Percentiles rank a stretch among this genome's conserved stretches.
These are phyloP conservation scores for Pasiphila rectangulata DNA, from an alignment of 2,888 invertebrate genomes.

Conservation along the genomic window DNA sequence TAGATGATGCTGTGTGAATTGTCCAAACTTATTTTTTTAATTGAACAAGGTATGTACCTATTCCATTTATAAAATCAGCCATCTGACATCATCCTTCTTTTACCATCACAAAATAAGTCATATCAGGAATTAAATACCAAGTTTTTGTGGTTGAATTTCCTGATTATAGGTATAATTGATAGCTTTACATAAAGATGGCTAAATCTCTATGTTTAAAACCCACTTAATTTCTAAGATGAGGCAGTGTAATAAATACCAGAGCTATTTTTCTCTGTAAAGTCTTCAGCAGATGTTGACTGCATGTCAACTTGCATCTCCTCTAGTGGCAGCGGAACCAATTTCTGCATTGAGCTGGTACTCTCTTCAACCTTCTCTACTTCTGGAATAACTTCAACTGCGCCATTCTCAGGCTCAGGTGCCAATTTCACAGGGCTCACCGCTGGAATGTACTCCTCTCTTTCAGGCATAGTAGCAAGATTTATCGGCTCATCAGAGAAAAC, in stretches of 20 bases:
- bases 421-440: constrained; percentile 41
- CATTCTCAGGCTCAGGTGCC: constrained; percentile 50
- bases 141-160: no score
- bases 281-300: constrained; percentile 65
- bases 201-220: no score
- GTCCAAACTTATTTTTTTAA: no score
- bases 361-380: constrained; percentile 50
- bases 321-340: constrained; percentile 38
- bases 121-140: no score
- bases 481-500: constrained; percentile 67
- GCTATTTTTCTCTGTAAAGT: constrained; percentile 68
- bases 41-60: no score
- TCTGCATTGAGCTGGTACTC: constrained; percentile 42
- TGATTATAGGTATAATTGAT: no score
- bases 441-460: constrained; percentile 66
- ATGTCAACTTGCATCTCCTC: constrained; percentile 74
- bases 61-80: no score
- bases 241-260: constrained; percentile 8
- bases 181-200: no score
- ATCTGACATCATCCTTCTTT: no score
- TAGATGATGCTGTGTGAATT: no score
- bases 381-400: constrained; percentile 45
- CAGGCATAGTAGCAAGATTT: constrained; percentile 67
- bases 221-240: not conserved
- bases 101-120: no score